A percentile compares a stretch with the other conserved stretches of the same genome.
These are phyloP conservation scores for Euplagia quadripunctaria DNA, from an alignment of 2,888 invertebrate genomes.

Conservation along the genomic window DNA sequence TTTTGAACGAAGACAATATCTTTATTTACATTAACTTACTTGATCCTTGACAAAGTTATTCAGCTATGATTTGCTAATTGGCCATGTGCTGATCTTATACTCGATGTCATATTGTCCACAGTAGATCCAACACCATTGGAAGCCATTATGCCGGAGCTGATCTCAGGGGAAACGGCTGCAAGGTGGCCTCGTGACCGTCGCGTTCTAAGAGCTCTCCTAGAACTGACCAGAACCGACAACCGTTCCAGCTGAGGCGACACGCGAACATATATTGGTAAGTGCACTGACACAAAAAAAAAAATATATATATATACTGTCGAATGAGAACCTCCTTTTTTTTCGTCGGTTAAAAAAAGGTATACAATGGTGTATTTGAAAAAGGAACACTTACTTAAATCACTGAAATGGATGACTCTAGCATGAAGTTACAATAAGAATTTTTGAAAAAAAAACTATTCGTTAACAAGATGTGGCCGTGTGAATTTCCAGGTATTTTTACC, in stretches of 20 bases:
- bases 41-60: not conserved
- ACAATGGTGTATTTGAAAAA: too few species aligned
- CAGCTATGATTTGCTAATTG: not conserved
- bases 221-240: conserved; percentile 88
- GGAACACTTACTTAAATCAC: too few species aligned
- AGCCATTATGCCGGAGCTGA: conserved; percentile 76
- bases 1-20: not conserved
- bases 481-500: too few species aligned
- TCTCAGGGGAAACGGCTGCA: conserved; percentile 85
- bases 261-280: conserved; percentile 61
- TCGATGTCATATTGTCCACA: conserved; percentile 7
- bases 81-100: too few species aligned
- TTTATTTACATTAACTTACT: not conserved
- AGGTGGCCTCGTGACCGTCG: conserved; percentile 90
- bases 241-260: conserved; percentile 68
- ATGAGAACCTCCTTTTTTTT: too few species aligned
- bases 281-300: not conserved
- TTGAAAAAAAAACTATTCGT: too few species aligned
- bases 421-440: too few species aligned
- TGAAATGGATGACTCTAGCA: too few species aligned
- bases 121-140: conserved; percentile 67
- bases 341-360: too few species aligned
- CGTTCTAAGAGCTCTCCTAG: conserved; percentile 90
- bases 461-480: too few species aligned
- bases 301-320: too few species aligned